Evolutionary conservation across 1,140 invertebrate species (phyloP), one percentile per base, ranked within the genome.

Genomic region (Leptonema lineaticorne): DNA sequence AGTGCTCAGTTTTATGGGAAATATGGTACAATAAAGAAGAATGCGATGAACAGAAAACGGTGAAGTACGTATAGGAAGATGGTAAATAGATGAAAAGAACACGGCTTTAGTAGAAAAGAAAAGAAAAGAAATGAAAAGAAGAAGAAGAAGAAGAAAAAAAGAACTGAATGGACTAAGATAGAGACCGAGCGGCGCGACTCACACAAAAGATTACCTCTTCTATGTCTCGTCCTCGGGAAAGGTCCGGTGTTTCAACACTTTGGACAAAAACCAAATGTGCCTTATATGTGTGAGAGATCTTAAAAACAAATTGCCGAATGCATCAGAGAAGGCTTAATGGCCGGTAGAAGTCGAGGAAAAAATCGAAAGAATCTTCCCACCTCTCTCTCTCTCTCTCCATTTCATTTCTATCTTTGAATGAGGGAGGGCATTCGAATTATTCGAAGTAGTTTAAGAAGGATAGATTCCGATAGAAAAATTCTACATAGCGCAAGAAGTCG

Each of bases 241-340:
- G 37, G 37, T n/a, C 37, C 9, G 37, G 37, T 9, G 16, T 53
- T 53, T 53, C 50, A 53, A 53, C 50, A 53, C 50, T 53, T 53
- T 26, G 24, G n/a, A 24, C 50, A 53, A 53, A 53, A 53, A 53
- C 16, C 20, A 62, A 53, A 53, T 28, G 37, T 60, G 29, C 16
- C 33, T n/a, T 11, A 24, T 45, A 59, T 33, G 28, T 33, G 22
- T 27, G 22, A 8, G 30, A 37, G 41, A 59, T 28, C 63, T 69
- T 64, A 65, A 68, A 63, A 70, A 70, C 66, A 73, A 68, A 68
- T 70, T 70, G 68, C 68, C 45, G 60, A 70, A 72, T 72, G 65
- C 45, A 45, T 63, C 33, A 29, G 41, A 41, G n/a, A n/a, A n/a
- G 68, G 45, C 28, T 65, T 69, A 59, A 69, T 59, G 56, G 68